These are phyloP conservation scores for Odontamblyopus rebecca DNA, from an alignment of 2,797 vertebrate species.

Conservation along the genomic window DNA sequence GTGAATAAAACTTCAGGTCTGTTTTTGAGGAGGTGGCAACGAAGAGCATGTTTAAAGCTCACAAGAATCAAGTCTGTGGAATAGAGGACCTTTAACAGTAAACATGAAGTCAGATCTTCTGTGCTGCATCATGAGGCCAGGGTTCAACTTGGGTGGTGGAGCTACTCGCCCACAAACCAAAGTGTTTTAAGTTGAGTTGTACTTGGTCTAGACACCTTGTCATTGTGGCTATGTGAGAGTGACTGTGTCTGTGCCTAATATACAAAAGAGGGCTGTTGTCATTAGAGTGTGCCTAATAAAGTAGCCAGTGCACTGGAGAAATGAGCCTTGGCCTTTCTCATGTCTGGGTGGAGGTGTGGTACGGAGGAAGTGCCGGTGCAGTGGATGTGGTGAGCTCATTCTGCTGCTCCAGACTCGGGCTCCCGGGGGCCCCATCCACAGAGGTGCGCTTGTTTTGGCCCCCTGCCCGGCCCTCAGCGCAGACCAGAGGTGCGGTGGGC, in stretches of 20 bases:
- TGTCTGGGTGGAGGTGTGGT: not conserved
- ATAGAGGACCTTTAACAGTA: no score
- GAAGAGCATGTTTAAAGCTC: no score
- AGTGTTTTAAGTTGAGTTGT: no score
- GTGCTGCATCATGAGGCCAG: no score
- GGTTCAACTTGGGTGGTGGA: no score
- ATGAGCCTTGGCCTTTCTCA: not conserved
- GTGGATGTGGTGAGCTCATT: conserved; percentile 55
- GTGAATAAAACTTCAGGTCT: no score
- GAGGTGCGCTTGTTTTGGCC: conserved; percentile 66
- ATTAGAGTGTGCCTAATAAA: not conserved
- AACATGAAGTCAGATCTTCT: no score
- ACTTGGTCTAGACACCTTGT: no score
- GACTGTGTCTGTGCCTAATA: not conserved
- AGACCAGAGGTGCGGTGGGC: conserved; percentile 40
- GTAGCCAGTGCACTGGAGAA: not conserved
- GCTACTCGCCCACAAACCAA: no score
- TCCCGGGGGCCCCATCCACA: conserved; percentile 60
- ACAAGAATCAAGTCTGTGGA: no score
- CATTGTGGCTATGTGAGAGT: no score
- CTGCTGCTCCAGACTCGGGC: conserved; percentile 67
- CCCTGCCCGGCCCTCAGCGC: conserved; percentile 38
- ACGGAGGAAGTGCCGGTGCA: not conserved
- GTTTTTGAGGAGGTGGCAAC: no score
- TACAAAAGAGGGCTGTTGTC: not conserved